Evolutionary conservation across 2,797 vertebrate species (phyloP), one percentile per base, ranked within the genome.

Genomic region (Acomys russatus): DNA sequence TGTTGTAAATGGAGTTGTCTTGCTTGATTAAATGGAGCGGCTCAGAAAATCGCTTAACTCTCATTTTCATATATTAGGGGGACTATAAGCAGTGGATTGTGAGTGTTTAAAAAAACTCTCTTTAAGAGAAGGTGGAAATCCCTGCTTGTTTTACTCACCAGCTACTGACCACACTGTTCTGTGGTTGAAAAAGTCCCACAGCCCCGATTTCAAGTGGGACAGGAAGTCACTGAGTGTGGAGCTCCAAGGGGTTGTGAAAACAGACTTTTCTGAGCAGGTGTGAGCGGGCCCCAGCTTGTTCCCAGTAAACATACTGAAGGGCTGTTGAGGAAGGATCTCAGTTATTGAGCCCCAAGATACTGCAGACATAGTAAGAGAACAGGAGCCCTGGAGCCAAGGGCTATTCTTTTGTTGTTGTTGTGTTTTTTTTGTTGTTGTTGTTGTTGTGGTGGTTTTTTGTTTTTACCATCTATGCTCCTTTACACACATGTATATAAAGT

Each of bases 21-120:
- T 38, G 35, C 14, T 51, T 61, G 79, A 77, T 90, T 90, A 68
- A 94, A 79, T 3, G 10, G 5, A 54, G 15, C 7, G 78, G 18
- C 28, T 84, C 28, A 92, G 61, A 95, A 96, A 84, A 20, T 28
- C 91, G 73, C 71, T 91, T 70, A 78, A 64, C 25, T 71, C 80
- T 74, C 76, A 33, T 90, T 95, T 30, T 73, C 25, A 9, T 44
- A 86, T 88, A 77, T 94, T 80, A 70, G 14, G 64, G 61, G 5
- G 23, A 30, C 66, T 17, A 10, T 66, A 63, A 79, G 64, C 51
- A 87, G 54, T 64, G 59, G 2, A 92, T 91, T 71, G 38, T 54
- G 76, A 64, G 74, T 94, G 33, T 86, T 90, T 78, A 78, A 90
- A 79, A 90, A 38, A 9, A 51, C 1, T 91, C 30, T 90, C 9